Evolutionary conservation across 2,888 invertebrate species (phyloP), one percentile per base, ranked within the genome.

Genomic region (Drosophila setosimentum): DNA sequence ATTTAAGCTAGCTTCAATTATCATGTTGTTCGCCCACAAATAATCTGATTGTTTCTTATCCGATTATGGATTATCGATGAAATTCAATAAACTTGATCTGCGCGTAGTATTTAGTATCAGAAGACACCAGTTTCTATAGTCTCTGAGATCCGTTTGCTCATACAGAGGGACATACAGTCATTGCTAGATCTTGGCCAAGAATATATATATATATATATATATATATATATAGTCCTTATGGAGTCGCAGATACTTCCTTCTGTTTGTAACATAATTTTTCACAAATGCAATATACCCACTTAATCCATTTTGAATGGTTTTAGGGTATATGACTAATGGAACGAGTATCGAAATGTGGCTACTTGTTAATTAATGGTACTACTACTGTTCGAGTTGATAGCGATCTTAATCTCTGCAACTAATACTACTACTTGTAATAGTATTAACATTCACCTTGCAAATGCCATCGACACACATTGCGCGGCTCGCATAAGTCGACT

Each of bases 391-490:
- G 27, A 35, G 48, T 74, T 78, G 80, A 70, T 62, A 67, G 61
- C 70, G 30, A 65, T 57, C 61, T 72, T 69, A 76, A 76, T 80
- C 69, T 64, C 69, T 62, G 27, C 54, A 50, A 50, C 50, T 37
- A 54, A 21, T 21, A 50, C 63, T 65, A 33, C 33, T 29, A 37
- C 27, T 55, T 55, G 37, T 37, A 45, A 16, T 24, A 8, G 40
- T 58, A 54, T 59, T 30, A 72, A 72, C 59, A 93, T 95, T 94
- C 94, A 97, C 97, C 96, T 96, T 97, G 93, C 97, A 98, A 85
- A 95, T 94, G 74, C 97, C 97, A 83, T 96, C 95, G 67, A 97
- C 96, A 91, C 97, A 97, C 76, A 97, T 95, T 70, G 96, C 96
- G 82, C 95, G 94, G 83, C 93, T 94, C 45, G 93, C 94, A 80